Conservation (phyloP, 2,113 vertebrate genomes). For the Raphicerus campestris region DNA sequence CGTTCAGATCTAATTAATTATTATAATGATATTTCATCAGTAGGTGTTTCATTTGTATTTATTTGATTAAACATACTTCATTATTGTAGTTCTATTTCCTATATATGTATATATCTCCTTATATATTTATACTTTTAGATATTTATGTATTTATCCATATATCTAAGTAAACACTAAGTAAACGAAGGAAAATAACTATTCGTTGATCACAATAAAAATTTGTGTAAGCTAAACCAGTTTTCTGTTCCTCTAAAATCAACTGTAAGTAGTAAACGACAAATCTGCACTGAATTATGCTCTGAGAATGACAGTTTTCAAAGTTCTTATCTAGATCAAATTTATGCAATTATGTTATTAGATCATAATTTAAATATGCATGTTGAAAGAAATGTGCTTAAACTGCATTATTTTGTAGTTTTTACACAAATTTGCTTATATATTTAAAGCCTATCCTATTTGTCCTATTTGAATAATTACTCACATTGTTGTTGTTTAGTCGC, state of each 20-base stretch:
- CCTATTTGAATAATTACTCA: not conserved
- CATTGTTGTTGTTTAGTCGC: not conserved
- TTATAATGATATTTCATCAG: not conserved
- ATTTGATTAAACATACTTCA: not conserved
- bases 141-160: not conserved
- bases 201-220: not conserved
- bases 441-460: not conserved
- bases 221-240: not conserved
- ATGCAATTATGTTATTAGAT: not conserved
- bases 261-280: not conserved
- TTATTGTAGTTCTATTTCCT: not conserved
- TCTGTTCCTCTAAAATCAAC: not conserved
- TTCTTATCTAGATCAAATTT: not conserved
- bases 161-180: not conserved
- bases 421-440: not conserved
- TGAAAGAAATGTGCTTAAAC: not conserved
- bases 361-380: not conserved
- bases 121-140: not conserved
- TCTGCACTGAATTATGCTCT: not conserved
- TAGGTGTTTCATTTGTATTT: not conserved
- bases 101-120: not conserved
- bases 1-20: not conserved
- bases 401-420: not conserved
- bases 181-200: not conserved
- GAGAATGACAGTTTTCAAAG: not conserved